phyloP scores from a whole-genome alignment of 2,113 vertebrate species.

The Clarias magur region DNA sequence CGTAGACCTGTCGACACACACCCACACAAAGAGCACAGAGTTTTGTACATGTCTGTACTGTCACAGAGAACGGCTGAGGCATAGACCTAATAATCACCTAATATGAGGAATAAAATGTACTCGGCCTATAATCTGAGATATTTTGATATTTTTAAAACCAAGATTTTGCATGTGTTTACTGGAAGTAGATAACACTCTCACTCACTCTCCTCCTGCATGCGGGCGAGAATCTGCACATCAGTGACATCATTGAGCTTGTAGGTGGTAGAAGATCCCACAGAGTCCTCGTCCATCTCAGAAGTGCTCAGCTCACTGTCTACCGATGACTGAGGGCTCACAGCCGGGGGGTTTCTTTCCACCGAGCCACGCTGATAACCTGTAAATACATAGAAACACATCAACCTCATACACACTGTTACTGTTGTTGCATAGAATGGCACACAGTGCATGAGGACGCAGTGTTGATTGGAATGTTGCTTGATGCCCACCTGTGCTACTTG shows the following conservation, averaged over 20 bases:
- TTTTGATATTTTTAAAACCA: too few species aligned
- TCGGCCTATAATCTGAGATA: too few species aligned
- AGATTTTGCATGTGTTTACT: neutral
- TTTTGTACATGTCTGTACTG: neutral
- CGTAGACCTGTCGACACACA: constrained; percentile 79
- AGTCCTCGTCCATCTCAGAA: constrained; percentile 98
- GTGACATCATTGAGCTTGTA: constrained; percentile 98
- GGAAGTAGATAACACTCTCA: constrained; percentile 42
- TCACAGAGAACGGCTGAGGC: neutral
- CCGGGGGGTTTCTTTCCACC: constrained; percentile 84
- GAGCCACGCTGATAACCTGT: constrained; percentile 84
- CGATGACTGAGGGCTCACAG: constrained; percentile 92
- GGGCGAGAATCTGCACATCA: constrained; percentile 95
- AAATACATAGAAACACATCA: constrained; percentile 18
- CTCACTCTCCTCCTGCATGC: constrained; percentile 99
- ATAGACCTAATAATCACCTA: too few species aligned
- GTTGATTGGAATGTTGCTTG: neutral
- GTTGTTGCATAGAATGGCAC: neutral
- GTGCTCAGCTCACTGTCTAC: constrained; percentile 98
- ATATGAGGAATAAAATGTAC: too few species aligned
- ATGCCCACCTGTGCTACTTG: constrained; percentile 81
- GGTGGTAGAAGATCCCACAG: constrained; percentile 86
- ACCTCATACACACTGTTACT: neutral
- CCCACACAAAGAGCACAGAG: neutral
- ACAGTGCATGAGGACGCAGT: too few species aligned